These are phyloP conservation scores for Scleropages formosus DNA, from an alignment of 2,797 vertebrate species.

Conservation along the genomic window DNA sequence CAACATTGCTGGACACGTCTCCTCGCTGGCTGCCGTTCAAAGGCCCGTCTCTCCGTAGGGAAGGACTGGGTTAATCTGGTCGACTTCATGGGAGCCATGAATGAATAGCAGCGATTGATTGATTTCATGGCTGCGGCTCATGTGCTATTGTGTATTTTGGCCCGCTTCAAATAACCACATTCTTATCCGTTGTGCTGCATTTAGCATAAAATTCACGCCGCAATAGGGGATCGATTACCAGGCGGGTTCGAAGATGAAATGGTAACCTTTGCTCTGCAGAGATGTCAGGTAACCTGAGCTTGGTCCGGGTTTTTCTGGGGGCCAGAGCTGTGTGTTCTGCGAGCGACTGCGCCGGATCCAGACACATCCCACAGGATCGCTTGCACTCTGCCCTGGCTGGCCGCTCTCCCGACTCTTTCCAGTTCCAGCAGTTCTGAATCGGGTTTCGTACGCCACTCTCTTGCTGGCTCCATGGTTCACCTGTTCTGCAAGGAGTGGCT, in stretches of 20 bases:
- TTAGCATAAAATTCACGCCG: background rate
- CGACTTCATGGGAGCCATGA: conserved; percentile 2
- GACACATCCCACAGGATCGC: too few relatives aligned
- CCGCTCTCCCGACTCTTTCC: too few relatives aligned
- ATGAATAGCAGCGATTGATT: conserved; percentile 3
- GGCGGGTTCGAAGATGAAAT: background rate
- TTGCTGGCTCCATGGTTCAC: too few relatives aligned
- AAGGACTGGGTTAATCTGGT: background rate
- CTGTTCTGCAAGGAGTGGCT: too few relatives aligned
- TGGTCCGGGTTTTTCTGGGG: background rate
- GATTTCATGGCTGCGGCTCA: background rate
- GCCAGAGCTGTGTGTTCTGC: too few relatives aligned
- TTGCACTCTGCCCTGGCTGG: too few relatives aligned
- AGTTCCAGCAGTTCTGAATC: too few relatives aligned
- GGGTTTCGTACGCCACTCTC: too few relatives aligned
- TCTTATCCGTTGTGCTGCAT: background rate
- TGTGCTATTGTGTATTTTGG: background rate
- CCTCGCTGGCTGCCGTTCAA: background rate
- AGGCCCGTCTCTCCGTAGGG: background rate
- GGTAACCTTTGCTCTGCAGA: background rate
- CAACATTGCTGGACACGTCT: background rate
- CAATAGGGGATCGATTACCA: background rate
- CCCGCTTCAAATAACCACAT: conserved; percentile 6
- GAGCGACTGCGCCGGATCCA: too few relatives aligned
- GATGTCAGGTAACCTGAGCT: background rate